Evolutionary conservation across 1,140 invertebrate genomes (phyloP).

Genomic region (Drosophila eugracilis): DNA sequence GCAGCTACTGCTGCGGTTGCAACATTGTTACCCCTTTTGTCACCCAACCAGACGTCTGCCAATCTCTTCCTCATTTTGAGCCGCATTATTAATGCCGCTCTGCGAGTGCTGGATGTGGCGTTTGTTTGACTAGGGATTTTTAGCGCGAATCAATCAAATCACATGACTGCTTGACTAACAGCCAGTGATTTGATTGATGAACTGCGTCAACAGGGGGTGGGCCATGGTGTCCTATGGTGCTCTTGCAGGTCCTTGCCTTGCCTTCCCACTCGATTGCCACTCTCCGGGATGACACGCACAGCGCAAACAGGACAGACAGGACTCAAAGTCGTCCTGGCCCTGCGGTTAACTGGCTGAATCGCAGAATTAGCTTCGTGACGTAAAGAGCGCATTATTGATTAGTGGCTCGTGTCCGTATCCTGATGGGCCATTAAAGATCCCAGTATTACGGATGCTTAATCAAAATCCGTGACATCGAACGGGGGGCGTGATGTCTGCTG

Average conservation of each 20-base stretch:
- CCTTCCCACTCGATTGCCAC: slow-evolving; percentile 42
- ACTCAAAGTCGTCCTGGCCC: slow-evolving; percentile 23
- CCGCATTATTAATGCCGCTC: slow-evolving; percentile 54
- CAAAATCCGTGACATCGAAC: slow-evolving; percentile 52
- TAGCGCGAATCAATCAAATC: slow-evolving; percentile 83
- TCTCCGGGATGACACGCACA: slow-evolving; percentile 66
- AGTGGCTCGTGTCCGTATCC: slow-evolving; percentile 51
- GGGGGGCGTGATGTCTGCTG: slow-evolving; percentile 20
- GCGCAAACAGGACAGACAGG: slow-evolving; percentile 60
- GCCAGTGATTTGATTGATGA: slow-evolving; percentile 83
- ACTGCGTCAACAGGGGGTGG: slow-evolving; percentile 49
- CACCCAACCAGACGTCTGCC: slow-evolving; percentile 1
- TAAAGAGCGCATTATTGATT: slow-evolving; percentile 68
- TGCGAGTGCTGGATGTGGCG: slow-evolving; percentile 22
- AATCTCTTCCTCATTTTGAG: slow-evolving; percentile 42
- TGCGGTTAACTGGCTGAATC: slow-evolving; percentile 45
- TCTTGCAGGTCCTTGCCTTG: slow-evolving; percentile 20
- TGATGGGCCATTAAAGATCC: slow-evolving; percentile 41
- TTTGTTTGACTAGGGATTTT: slow-evolving; percentile 74
- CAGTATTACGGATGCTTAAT: slow-evolving; percentile 53
- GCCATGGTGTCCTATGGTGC: background rate
- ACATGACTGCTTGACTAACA: slow-evolving; percentile 82
- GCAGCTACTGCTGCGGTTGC: slow-evolving; percentile 59
- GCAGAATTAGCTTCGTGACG: slow-evolving; percentile 72
- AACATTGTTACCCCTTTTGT: slow-evolving; percentile 50